phyloP scores from a whole-genome alignment of 1,140 invertebrate genomes.

The Aradophagus sp. region DNA sequence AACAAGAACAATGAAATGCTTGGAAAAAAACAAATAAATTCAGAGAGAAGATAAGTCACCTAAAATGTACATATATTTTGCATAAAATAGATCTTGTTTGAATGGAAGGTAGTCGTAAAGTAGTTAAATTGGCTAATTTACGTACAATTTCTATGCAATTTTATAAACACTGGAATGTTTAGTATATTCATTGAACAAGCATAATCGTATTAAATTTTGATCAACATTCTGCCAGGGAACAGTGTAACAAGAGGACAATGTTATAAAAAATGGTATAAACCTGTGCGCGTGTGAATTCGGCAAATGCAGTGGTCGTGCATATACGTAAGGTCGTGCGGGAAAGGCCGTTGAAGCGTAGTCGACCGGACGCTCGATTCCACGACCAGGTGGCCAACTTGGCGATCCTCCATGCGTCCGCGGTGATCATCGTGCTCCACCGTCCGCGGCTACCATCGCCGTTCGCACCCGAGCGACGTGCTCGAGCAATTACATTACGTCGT shows the following conservation, averaged over 20 bases:
- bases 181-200: too few species aligned
- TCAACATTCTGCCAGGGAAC: background rate
- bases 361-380: slow-evolving; percentile 59
- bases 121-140: too few species aligned
- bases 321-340: slow-evolving; percentile 62
- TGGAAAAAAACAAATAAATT: too few species aligned
- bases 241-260: background rate
- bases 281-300: slow-evolving; percentile 58
- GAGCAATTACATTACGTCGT: slow-evolving; percentile 62
- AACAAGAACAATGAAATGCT: too few species aligned
- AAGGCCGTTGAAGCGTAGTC: slow-evolving; percentile 54
- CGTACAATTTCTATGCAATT: too few species aligned
- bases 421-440: slow-evolving; percentile 57
- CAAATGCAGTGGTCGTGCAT: slow-evolving; percentile 52
- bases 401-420: slow-evolving; percentile 63
- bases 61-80: too few species aligned
- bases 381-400: slow-evolving; percentile 64
- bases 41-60: too few species aligned
- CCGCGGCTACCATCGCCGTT: slow-evolving; percentile 15
- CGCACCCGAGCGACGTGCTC: slow-evolving; percentile 35
- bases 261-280: slow-evolving; percentile 17
- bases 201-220: background rate
- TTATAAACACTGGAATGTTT: too few species aligned
- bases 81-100: too few species aligned
- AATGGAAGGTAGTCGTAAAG: too few species aligned